Percentiles rank a stretch among this genome's conserved stretches.
These are phyloP conservation scores for Leptogaster cylindrica DNA, from an alignment of 2,888 invertebrate genomes.

Conservation along the genomic window DNA sequence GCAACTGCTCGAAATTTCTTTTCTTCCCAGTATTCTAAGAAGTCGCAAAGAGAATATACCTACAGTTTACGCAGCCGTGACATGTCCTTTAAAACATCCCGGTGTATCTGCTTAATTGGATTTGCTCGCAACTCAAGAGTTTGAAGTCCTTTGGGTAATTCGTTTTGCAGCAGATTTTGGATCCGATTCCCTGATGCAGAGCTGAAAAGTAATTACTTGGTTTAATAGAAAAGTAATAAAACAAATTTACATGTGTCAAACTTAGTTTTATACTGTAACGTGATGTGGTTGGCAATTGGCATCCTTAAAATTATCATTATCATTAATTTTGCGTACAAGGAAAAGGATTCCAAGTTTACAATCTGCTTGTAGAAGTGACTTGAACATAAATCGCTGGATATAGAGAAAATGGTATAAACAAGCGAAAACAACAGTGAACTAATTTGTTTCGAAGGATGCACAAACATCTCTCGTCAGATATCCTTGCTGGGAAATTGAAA, in stretches of 20 bases:
- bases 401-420: not conserved
- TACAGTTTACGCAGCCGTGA: slow-evolving; percentile 80
- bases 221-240: not conserved
- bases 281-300: too few species aligned
- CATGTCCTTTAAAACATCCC: slow-evolving; percentile 76
- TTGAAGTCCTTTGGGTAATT: slow-evolving; percentile 73
- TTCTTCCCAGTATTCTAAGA: slow-evolving; percentile 49
- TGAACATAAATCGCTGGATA: slow-evolving; percentile 15
- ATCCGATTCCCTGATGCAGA: slow-evolving; percentile 85
- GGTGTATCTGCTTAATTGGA: slow-evolving; percentile 75
- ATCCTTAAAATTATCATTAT: too few species aligned
- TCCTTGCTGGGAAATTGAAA: not conserved
- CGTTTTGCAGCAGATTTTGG: slow-evolving; percentile 73
- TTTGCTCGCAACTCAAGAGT: slow-evolving; percentile 84
- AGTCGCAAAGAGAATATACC: slow-evolving; percentile 61
- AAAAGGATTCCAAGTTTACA: too few species aligned
- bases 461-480: not conserved
- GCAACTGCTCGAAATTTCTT: slow-evolving; percentile 52
- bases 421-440: not conserved
- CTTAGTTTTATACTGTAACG: too few species aligned
- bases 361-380: not conserved
- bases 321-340: too few species aligned
- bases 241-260: not conserved
- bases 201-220: too few species aligned
- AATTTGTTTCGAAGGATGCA: slow-evolving; percentile 2